Evolutionary conservation across 2,797 vertebrate species (phyloP), one percentile per base, ranked within the genome.

Genomic region (Hozukius guyotensis): DNA sequence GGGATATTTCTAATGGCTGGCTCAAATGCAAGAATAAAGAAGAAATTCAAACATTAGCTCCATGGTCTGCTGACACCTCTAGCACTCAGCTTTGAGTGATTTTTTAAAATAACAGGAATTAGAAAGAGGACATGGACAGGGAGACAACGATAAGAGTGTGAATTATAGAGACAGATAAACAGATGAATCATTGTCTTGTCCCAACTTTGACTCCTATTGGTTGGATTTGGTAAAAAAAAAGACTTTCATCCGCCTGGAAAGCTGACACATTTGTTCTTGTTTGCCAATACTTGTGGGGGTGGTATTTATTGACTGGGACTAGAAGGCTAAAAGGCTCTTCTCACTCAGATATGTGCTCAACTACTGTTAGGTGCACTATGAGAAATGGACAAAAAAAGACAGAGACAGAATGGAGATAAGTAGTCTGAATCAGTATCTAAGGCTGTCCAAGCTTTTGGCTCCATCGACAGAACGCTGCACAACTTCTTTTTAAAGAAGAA

Each of bases 21-120:
- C 8, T 55, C 36, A 4, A 32, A 5, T 31, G 13, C 32, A 42
- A 61, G 5, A 38, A 11, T 14, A 9, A 2, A 14, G 60, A 13
- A n/a, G 22, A 6, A 29, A 42, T 22, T 29, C 1, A 32, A 63
- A 75, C 34, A 34, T 27, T 8, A 18, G 25, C 20, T 18, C 31
- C 2, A 14, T 29, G 20, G 52, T 25, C 29, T 27, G 36, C 9
- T 36, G 59, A 36, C 38, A 66, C 18, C 34, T 10, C 29, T 31
- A 65, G 6, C 53, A 56, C 25, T 65, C 18, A 70, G 29, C 38
- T 72, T 80, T 34, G 6, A 11, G 13, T 4, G 42, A 14, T 29
- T 68, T 42, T 29, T 61, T 25, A 5, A 32, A 82, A 78, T 36
- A 72, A 52, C 34, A 52, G 8, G 66, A 60, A 83, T 53, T 24